Base-by-base conservation (phyloP, 35 echinoderm and acorn worm species). In the Ophioderma brevispina region DNA sequence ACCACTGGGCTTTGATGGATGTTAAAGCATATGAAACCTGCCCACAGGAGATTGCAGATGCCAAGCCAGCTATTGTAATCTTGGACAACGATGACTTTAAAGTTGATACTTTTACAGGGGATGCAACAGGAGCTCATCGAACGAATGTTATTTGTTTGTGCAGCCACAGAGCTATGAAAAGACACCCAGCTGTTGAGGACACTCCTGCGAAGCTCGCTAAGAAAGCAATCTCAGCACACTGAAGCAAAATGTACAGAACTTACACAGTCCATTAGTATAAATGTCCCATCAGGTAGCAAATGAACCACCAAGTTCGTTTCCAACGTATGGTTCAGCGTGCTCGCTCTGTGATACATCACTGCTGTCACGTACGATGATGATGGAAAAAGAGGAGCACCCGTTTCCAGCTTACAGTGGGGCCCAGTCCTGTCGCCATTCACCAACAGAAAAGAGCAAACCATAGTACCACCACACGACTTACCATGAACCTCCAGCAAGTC, bases 121-220 rank as follows among this genome's bases (percentile, higher is more conserved):
- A 75, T 78, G 85, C 85, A 77, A n/a, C 55, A 87, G 85, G 56
- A 87, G 85, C 85, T 78, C 85, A 87, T 87, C 85, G 85, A 76
- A 87, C 56, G 18, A 87, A 87, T 40, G 85, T 87, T 40, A 87
- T 77, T 41, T 86, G 25, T 76, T 76, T 36, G 8, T 78, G 35
- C 56, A 76, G 35, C 55, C 85, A 87, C 2, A 87, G 85, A 21
- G 30, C 70, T 36, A 38, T 38, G 70, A 87, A 59, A 31, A 85
- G 64, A n/a, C n/a, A n/a, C n/a, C n/a, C n/a, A 59, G 21, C 23
- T 77, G 49, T 76, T 55, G 52, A 33, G 6, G 41, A 59, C 1
- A 3, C 28, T 11, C 2, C 19, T 32, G 35, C 25, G 32, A 59
- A 64, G 49, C 1, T 63, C 38, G 10, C 6, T 10, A 32, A 59